These are phyloP conservation scores for Antechinus flavipes DNA, from an alignment of 2,113 vertebrate genomes.

Conservation along the genomic window DNA sequence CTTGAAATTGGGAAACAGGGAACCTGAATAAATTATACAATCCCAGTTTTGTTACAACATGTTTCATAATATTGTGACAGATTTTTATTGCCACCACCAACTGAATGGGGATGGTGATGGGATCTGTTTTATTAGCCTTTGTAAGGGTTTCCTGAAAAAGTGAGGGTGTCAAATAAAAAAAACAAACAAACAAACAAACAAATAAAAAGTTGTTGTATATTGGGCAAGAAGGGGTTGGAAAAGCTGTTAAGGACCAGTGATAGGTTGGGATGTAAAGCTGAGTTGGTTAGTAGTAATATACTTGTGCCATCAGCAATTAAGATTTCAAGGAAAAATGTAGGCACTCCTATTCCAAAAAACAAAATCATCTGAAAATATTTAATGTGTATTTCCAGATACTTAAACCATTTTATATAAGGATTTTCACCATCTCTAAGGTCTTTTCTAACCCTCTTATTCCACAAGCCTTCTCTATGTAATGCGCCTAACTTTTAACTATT, in stretches of 20 bases:
- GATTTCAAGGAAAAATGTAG: background rate
- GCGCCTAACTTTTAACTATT: background rate
- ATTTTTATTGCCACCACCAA: background rate
- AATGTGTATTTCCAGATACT: background rate
- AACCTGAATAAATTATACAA: background rate
- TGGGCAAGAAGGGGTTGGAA: background rate
- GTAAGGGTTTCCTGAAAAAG: background rate
- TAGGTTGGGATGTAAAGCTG: background rate
- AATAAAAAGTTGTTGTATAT: background rate
- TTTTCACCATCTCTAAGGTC: accelerated
- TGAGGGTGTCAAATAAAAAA: background rate
- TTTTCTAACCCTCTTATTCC: background rate
- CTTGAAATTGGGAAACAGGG: background rate
- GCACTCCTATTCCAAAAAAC: background rate
- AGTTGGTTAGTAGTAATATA: background rate
- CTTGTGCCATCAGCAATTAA: background rate
- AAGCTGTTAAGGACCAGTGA: background rate
- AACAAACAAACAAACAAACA: background rate
- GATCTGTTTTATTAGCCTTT: background rate
- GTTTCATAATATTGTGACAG: background rate
- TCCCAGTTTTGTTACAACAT: background rate
- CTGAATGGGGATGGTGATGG: background rate
- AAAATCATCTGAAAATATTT: background rate
- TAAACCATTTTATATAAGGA: background rate
- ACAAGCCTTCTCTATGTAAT: background rate